These are phyloP conservation scores for Molorchus minor DNA, from an alignment of 2,888 invertebrate species.

Conservation along the genomic window DNA sequence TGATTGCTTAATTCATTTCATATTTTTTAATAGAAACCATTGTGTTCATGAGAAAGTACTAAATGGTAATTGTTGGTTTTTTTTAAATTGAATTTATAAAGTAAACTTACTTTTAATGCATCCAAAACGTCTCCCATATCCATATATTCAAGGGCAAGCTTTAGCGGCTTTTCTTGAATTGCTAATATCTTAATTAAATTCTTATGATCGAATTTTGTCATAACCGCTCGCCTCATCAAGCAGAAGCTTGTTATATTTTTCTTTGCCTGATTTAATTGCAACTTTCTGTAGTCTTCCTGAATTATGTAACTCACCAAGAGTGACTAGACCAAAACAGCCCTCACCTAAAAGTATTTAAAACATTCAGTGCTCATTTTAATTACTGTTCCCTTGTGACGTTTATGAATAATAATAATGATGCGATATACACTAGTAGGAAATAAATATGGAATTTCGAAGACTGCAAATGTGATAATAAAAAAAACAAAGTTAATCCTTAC, in stretches of 20 bases:
- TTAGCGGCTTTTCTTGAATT: constrained; percentile 5
- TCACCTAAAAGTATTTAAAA: constrained; percentile 19
- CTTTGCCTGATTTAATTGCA: constrained; percentile 12
- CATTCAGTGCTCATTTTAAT: too few species aligned
- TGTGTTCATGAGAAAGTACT: too few species aligned
- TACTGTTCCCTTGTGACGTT: too few species aligned
- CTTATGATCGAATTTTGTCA: constrained; percentile 22
- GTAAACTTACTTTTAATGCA: constrained; percentile 14
- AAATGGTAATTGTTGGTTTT: too few species aligned
- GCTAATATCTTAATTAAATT: constrained; percentile 30
- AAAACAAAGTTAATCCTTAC: too few species aligned
- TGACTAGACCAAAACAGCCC: constrained; percentile 19
- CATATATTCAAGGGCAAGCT: constrained; percentile 26
- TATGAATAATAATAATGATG: too few species aligned
- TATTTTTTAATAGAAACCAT: too few species aligned
- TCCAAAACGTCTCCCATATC: constrained; percentile 3
- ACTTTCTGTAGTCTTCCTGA: neutral
- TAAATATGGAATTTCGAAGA: too few species aligned
- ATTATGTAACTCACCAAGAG: neutral
- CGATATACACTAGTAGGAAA: too few species aligned
- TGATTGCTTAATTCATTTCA: too few species aligned
- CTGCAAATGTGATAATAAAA: too few species aligned
- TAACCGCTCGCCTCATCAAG: constrained; percentile 24
- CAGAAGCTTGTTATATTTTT: neutral
- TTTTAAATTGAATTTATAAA: neutral